Evolutionary conservation across 2,113 vertebrate genomes (phyloP).

Genomic region (Addax nasomaculatus): DNA sequence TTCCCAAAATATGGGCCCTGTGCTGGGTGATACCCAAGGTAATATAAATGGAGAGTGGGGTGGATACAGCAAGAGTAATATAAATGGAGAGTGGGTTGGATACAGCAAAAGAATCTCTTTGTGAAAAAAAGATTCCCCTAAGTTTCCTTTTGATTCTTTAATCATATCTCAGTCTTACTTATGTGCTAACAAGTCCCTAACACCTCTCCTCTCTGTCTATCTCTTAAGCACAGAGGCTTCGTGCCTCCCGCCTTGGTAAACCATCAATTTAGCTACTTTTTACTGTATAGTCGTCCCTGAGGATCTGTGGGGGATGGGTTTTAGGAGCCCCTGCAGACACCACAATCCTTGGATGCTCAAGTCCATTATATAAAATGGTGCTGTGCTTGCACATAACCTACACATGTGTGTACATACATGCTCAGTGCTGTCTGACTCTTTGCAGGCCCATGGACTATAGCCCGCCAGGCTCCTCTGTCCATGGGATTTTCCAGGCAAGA

Average conservation of each 20-base stretch:
- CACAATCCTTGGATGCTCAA: neutral
- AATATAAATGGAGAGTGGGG: neutral
- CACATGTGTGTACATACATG: rapidly evolving
- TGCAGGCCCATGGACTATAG: neutral
- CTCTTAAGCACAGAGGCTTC: neutral
- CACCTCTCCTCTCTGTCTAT: neutral
- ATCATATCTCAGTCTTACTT: neutral
- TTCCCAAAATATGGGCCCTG: neutral
- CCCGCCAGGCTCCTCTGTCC: neutral
- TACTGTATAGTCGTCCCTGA: neutral
- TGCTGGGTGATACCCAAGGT: neutral
- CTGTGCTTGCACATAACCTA: neutral
- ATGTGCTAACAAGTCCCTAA: neutral
- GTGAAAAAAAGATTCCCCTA: neutral
- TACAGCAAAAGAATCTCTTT: neutral
- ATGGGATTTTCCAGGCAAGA: neutral
- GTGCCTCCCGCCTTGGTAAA: neutral
- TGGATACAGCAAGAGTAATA: neutral
- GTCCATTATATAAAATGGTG: neutral
- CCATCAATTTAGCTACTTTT: neutral
- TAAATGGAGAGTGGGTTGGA: neutral
- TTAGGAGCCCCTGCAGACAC: neutral
- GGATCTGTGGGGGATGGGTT: neutral
- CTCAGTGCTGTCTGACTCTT: neutral
- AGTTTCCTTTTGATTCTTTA: neutral